phyloP scores from a whole-genome alignment of 2,797 vertebrate genomes.

The Helarctos malayanus region DNA sequence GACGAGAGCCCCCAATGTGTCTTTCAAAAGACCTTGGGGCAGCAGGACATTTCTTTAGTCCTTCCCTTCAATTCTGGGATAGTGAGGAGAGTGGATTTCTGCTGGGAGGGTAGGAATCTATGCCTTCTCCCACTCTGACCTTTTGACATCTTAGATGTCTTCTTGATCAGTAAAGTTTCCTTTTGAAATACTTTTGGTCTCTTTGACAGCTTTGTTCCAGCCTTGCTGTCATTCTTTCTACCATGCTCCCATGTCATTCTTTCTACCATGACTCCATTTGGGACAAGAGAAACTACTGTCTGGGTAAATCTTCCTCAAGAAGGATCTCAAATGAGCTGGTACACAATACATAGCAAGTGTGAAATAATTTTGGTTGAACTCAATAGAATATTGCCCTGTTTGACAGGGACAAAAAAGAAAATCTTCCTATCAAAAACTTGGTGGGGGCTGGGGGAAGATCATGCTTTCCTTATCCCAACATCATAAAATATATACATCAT shows the following conservation, averaged over 20 bases:
- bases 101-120: neutral
- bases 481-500: neutral
- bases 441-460: too few relatives aligned
- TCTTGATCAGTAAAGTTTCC: neutral
- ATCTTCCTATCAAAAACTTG: neutral
- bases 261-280: neutral
- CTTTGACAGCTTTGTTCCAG: neutral
- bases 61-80: neutral
- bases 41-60: neutral
- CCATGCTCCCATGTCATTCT: neutral
- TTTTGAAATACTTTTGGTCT: neutral
- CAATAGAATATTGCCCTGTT: neutral
- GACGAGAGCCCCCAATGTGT: neutral
- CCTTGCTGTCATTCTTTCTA: neutral
- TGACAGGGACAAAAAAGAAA: neutral
- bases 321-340: neutral
- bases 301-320: neutral
- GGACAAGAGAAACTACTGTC: neutral
- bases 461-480: neutral
- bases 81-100: neutral
- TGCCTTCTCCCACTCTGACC: neutral
- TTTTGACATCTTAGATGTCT: neutral
- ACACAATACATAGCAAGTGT: neutral
- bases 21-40: neutral
- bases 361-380: neutral